Evolutionary conservation across 2,113 vertebrate genomes (phyloP).

Genomic region (Scophthalmus maximus): DNA sequence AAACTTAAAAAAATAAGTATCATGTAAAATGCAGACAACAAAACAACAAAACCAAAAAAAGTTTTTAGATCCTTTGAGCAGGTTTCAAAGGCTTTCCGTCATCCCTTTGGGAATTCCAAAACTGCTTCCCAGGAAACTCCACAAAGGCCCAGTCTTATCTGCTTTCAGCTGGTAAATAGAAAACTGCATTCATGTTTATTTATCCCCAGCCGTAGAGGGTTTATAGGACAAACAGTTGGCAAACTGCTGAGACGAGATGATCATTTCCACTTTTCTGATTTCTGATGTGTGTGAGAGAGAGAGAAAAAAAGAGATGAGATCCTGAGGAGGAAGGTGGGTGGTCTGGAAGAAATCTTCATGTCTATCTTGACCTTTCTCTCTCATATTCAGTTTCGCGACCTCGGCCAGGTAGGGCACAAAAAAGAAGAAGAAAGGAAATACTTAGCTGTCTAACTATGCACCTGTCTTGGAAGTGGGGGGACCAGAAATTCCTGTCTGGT

Average conservation of each 20-base stretch:
- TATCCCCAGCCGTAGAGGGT: slow-evolving; percentile 27
- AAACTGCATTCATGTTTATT: slow-evolving; percentile 46
- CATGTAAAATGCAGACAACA: slow-evolving; percentile 13
- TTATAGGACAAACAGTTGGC: slow-evolving; percentile 38
- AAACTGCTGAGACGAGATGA: slow-evolving; percentile 6
- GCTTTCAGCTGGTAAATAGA: slow-evolving; percentile 31
- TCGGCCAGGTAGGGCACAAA: slow-evolving; percentile 37
- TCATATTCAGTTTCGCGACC: slow-evolving; percentile 58
- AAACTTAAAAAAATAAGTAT: neutral
- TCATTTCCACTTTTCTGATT: slow-evolving; percentile 3
- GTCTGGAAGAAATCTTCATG: slow-evolving; percentile 52
- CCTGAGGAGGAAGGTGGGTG: slow-evolving; percentile 54
- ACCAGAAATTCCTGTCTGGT: slow-evolving; percentile 73
- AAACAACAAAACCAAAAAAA: slow-evolving; percentile 6
- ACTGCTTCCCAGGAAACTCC: slow-evolving; percentile 35
- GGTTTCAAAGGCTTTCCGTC: slow-evolving; percentile 39
- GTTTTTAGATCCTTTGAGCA: slow-evolving; percentile 6
- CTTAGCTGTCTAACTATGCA: slow-evolving; percentile 69
- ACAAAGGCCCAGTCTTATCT: slow-evolving; percentile 35
- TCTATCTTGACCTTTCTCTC: slow-evolving; percentile 31
- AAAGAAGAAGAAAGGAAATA: slow-evolving; percentile 39
- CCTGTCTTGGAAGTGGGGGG: slow-evolving; percentile 55
- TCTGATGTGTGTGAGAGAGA: neutral
- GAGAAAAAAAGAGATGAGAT: slow-evolving; percentile 1
- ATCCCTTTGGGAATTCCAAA: slow-evolving; percentile 35